Base-by-base conservation (phyloP, 2,888 invertebrate species). In the Eumerus sabulonum region DNA sequence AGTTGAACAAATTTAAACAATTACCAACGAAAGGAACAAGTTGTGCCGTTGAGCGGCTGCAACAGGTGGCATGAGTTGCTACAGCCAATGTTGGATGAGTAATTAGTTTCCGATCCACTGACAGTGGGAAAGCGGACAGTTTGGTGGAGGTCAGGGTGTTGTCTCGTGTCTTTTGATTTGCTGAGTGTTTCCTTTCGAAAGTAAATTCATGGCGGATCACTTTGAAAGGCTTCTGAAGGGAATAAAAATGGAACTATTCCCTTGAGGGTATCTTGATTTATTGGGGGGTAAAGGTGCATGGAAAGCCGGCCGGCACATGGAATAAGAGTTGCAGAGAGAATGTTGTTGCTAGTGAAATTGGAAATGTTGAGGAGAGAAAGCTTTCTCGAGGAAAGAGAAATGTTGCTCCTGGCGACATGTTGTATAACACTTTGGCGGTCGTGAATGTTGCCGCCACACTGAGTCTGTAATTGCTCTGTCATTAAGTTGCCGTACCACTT, bases 1-100 rank as follows among this genome's bases (percentile, higher is more conserved):
- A 50, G 18, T 50, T 60, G 13, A 74, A 74, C 74, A 62, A 74
- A 74, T 67, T 67, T 62, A 67, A 74, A 62, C 67, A 74, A 74
- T 74, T 67, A 74, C 62, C 5, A 14, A 5, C 1, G 35, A 42
- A 40, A 9, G 36, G 36, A 36, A 36, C 5, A 36, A 1, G 40
- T n/a, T 40, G 40, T 18, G 16, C 13, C n/a, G 48, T 36, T 27
- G 53, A 59, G 60, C 66, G 54, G 47, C 19, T 44, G 50, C 74
- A 67, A 74, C 74, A 74, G 62, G 74, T 74, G 74, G n/a, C 36
- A 47, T 40, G 14, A 13, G 35, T 2, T 36, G 53, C 60, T 45
- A 67, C 59, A 38, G 19, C 42, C 48, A 27, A 40, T 18, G 48
- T 9, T n/a, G 44, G 14, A 50, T 11, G 48, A 27, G 42, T 16